phyloP scores from a whole-genome alignment of 2,888 invertebrate genomes.

The Tortrix viridana region DNA sequence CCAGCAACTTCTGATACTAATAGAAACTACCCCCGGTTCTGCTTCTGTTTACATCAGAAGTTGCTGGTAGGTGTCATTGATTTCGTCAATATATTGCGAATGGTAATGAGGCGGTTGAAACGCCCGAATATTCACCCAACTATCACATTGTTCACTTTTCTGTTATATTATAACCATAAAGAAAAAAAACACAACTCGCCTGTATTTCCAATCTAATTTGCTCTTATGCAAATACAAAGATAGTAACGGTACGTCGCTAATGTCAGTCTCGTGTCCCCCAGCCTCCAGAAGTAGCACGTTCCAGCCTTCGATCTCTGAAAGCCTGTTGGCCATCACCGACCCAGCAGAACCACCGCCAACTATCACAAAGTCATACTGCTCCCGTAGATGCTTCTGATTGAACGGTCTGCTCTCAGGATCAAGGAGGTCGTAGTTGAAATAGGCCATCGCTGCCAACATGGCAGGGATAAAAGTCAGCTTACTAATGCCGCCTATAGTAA shows the following conservation, averaged over 20 bases:
- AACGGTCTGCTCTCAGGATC: conserved; percentile 93
- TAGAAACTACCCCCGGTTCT: too few species aligned
- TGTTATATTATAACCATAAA: too few species aligned
- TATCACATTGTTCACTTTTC: too few species aligned
- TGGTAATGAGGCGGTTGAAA: too few species aligned
- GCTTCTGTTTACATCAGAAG: too few species aligned
- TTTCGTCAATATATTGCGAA: too few species aligned
- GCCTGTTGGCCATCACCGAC: conserved; percentile 91
- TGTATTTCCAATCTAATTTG: conserved; percentile 95
- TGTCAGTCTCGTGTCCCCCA: conserved; percentile 94
- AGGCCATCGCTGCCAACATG: conserved; percentile 90
- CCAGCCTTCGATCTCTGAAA: conserved; percentile 91
- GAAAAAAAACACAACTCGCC: conserved; percentile 68
- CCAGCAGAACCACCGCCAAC: conserved; percentile 95
- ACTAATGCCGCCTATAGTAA: conserved; percentile 88
- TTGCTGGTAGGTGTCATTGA: too few species aligned
- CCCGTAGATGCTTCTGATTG: conserved; percentile 85
- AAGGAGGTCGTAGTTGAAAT: conserved; percentile 93
- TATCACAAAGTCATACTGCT: conserved; percentile 92
- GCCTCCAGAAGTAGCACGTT: conserved; percentile 92
- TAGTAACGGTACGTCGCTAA: conserved; percentile 93
- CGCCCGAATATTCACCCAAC: too few species aligned
- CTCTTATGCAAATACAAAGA: conserved; percentile 95
- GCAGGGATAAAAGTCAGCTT: conserved; percentile 90
- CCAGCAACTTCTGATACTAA: too few species aligned